A percentile compares a stretch with the other conserved stretches of the same genome.
These are phyloP conservation scores for Nebria ingens DNA, from an alignment of 1,140 invertebrate genomes.

Conservation along the genomic window DNA sequence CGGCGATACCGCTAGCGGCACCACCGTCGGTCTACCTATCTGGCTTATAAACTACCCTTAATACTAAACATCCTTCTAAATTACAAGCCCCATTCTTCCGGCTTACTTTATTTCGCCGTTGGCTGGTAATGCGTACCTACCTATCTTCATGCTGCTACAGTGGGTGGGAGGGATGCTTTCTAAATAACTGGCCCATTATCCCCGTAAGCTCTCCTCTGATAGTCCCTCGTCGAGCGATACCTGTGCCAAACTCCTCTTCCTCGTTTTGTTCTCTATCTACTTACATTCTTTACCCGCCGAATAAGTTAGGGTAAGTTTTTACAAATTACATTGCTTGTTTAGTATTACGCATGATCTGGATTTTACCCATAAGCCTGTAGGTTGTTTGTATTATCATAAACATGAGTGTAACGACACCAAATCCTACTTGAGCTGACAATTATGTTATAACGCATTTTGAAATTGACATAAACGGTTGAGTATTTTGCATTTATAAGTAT, in stretches of 20 bases:
- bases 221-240: conserved; percentile 10
- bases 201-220: conserved; percentile 20
- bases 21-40: conserved; percentile 29
- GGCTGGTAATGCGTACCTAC: conserved; percentile 25
- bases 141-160: background rate
- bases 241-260: background rate
- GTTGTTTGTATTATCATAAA: conserved; percentile 36
- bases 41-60: conserved; percentile 35
- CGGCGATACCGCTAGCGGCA: background rate
- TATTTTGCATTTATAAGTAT: too few species aligned
- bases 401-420: too few species aligned
- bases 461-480: too few species aligned
- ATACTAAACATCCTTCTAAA: conserved; percentile 38
- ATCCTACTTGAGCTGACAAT: too few species aligned
- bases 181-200: conserved; percentile 38
- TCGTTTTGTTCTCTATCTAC: background rate
- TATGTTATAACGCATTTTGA: too few species aligned
- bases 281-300: background rate
- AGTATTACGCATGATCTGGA: too few species aligned
- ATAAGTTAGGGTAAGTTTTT: background rate
- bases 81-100: conserved; percentile 38
- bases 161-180: conserved; percentile 7
- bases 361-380: too few species aligned
- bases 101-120: conserved; percentile 35
- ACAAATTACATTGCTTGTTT: background rate